Evolutionary conservation across 2,113 vertebrate species (phyloP).

Genomic region (Laterallus jamaicensis): DNA sequence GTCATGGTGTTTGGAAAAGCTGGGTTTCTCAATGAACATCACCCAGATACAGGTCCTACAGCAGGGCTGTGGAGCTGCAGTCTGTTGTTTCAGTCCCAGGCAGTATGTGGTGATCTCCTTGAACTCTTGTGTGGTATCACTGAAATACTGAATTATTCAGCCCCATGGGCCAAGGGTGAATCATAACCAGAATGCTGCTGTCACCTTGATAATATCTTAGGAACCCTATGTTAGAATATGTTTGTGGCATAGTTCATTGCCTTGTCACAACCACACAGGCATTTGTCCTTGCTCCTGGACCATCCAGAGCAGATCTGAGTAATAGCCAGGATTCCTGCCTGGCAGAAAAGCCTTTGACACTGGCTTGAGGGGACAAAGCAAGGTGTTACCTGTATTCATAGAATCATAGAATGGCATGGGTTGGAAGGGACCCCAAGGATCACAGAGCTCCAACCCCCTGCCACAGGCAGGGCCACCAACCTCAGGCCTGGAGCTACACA

Average conservation of each 20-base stretch:
- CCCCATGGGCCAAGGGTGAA: neutral
- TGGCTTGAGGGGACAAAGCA: neutral
- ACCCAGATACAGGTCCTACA: neutral
- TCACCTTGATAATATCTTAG: neutral
- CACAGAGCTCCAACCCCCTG: no score
- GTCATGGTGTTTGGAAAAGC: neutral
- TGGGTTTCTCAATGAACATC: neutral
- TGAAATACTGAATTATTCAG: neutral
- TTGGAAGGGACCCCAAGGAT: no score
- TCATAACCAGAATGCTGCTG: neutral
- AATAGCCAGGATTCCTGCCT: neutral
- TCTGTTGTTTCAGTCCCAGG: neutral
- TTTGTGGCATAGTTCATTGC: neutral
- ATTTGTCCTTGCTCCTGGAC: neutral
- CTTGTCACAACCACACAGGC: neutral
- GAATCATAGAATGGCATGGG: no score
- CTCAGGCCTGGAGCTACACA: no score
- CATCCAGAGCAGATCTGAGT: neutral
- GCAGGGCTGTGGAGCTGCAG: neutral
- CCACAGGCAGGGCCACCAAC: no score
- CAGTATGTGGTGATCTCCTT: neutral
- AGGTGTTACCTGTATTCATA: neutral
- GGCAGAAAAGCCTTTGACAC: accelerated
- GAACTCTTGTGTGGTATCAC: neutral
- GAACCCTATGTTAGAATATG: accelerated